phyloP scores from a whole-genome alignment of 2,888 invertebrate species.

The Euproctis similis region DNA sequence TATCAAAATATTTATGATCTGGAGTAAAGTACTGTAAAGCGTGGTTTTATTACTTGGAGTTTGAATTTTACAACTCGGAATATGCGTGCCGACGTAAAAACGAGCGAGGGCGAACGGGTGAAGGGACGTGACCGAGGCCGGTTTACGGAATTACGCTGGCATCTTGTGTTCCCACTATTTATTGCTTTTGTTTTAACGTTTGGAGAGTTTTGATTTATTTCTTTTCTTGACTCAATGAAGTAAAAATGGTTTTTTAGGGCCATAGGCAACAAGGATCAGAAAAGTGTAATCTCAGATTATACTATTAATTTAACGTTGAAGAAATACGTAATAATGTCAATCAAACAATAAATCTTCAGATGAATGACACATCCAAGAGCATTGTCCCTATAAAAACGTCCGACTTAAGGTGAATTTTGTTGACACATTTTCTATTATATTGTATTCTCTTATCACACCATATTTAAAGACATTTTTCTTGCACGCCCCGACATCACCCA shows the following conservation, averaged over 20 bases:
- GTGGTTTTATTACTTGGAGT: constrained; percentile 18
- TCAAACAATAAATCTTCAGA: constrained; percentile 1
- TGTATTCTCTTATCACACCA: constrained; percentile 8
- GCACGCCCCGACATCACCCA: constrained; percentile 17
- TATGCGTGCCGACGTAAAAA: constrained; percentile 19
- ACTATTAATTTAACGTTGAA: no score
- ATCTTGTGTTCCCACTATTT: constrained; percentile 13
- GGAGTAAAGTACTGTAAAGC: constrained; percentile 13
- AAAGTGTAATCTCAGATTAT: no score
- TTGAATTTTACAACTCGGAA: constrained; percentile 21
- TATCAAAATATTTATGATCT: constrained; percentile 23
- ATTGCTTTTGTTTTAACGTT: constrained; percentile 17
- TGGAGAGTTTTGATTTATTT: constrained; percentile 17
- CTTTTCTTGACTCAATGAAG: neutral
- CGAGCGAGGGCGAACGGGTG: constrained; percentile 11
- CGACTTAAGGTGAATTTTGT: constrained; percentile 2
- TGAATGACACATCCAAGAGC: constrained; percentile 1
- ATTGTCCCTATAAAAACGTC: constrained; percentile 4
- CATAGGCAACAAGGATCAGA: no score
- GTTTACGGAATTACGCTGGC: constrained; percentile 16
- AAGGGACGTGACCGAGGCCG: constrained; percentile 18
- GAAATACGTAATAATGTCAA: no score
- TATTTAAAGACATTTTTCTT: constrained; percentile 13
- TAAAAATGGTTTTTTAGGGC: no score
- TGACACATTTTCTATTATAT: constrained; percentile 5